Conservation (phyloP, 2,888 invertebrate genomes). For the Watsonalla binaria region DNA sequence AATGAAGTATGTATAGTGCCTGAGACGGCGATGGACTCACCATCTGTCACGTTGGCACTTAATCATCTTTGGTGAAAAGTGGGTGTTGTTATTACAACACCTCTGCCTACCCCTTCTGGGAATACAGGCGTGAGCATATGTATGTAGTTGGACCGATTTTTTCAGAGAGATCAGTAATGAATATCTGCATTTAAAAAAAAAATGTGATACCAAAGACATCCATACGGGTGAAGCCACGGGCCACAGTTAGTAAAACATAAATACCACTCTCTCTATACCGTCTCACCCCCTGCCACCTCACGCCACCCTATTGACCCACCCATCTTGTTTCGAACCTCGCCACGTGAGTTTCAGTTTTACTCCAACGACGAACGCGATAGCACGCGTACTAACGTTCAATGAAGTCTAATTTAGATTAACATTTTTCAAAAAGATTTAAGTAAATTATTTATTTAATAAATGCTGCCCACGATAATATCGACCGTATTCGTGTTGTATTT, state of each 20-base stretch:
- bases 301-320: slow-evolving; percentile 1
- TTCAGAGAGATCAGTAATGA: no score
- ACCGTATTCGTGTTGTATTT: slow-evolving; percentile 62
- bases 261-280: background rate
- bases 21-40: no score
- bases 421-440: background rate
- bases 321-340: slow-evolving; percentile 9
- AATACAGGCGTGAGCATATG: no score
- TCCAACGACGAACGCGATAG: slow-evolving; percentile 22
- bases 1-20: no score
- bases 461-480: slow-evolving; percentile 49
- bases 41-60: no score
- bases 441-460: slow-evolving; percentile 16
- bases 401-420: background rate
- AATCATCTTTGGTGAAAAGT: no score
- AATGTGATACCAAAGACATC: no score
- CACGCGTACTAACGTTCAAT: slow-evolving; percentile 17
- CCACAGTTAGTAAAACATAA: background rate
- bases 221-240: background rate
- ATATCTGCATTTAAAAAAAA: no score
- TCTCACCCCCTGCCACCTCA: background rate
- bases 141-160: no score
- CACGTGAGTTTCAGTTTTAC: slow-evolving; percentile 37
- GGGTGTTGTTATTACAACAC: no score
- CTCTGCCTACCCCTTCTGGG: no score